Evolutionary conservation across 2,113 vertebrate genomes (phyloP).

Genomic region (Regulus satrapa): DNA sequence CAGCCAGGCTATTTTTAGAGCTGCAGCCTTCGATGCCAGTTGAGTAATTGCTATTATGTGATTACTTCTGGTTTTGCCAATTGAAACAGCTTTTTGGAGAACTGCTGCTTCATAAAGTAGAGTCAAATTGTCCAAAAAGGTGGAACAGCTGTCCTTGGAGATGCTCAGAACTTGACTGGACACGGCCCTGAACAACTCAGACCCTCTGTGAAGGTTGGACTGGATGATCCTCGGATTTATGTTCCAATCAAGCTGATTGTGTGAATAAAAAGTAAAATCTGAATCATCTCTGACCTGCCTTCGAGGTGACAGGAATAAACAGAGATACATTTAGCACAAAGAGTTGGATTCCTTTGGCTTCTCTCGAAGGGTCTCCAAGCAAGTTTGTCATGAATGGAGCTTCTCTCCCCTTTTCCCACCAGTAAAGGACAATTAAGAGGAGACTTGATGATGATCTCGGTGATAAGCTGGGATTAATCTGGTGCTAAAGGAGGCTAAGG

Average conservation of each 20-base stretch:
- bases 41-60: neutral
- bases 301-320: neutral
- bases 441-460: neutral
- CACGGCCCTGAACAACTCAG: neutral
- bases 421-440: neutral
- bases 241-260: neutral
- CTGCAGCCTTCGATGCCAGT: neutral
- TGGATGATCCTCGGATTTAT: neutral
- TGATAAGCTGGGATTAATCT: neutral
- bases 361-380: neutral
- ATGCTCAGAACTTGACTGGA: neutral
- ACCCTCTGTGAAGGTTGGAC: neutral
- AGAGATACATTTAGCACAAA: neutral
- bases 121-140: neutral
- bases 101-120: neutral
- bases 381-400: neutral
- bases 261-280: neutral
- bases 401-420: neutral
- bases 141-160: neutral
- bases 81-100: neutral
- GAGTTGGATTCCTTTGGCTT: neutral
- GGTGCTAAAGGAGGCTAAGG: neutral
- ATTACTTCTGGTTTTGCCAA: neutral
- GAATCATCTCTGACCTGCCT: neutral
- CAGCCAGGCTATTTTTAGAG: neutral